These are phyloP conservation scores for Pristionchus maxplancki DNA, from an alignment of 2,888 invertebrate species.

Conservation along the genomic window DNA sequence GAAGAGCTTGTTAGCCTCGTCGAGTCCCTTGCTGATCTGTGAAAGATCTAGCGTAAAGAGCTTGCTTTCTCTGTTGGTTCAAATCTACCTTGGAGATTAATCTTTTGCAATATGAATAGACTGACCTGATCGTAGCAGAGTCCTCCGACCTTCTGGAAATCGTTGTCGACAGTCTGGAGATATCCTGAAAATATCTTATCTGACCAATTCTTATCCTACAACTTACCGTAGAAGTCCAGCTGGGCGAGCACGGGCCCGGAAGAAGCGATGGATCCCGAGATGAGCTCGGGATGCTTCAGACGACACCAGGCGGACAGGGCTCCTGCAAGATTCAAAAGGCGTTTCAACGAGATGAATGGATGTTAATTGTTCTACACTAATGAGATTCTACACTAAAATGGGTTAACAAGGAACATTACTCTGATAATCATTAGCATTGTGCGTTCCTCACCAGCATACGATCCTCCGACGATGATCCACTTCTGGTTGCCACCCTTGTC, in stretches of 20 bases:
- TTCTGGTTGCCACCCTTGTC: conserved; percentile 17
- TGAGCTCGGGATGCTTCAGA: conserved; percentile 35
- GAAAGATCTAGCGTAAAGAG: background rate
- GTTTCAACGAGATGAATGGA: too few species aligned
- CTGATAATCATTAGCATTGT: too few species aligned
- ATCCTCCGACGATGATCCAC: conserved; percentile 50
- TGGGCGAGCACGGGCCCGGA: conserved; percentile 46
- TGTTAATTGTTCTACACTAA: too few species aligned
- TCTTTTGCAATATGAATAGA: too few species aligned
- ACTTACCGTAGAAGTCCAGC: conserved; percentile 42
- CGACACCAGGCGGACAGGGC: conserved; percentile 26
- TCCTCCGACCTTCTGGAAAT: background rate
- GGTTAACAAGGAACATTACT: too few species aligned
- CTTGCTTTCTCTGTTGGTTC: background rate
- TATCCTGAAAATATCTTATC: conserved; percentile 28
- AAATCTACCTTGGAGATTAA: background rate
- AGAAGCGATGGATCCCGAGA: conserved; percentile 14
- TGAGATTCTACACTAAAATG: too few species aligned
- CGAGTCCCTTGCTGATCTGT: background rate
- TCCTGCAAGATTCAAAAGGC: background rate
- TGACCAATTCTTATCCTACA: background rate
- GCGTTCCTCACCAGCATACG: conserved; percentile 45
- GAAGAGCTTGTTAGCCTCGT: background rate
- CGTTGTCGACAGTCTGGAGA: conserved; percentile 37
- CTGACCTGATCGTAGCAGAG: conserved; percentile 29